Conservation (phyloP, 2,113 vertebrate species). For the Aphyosemion australe region DNA sequence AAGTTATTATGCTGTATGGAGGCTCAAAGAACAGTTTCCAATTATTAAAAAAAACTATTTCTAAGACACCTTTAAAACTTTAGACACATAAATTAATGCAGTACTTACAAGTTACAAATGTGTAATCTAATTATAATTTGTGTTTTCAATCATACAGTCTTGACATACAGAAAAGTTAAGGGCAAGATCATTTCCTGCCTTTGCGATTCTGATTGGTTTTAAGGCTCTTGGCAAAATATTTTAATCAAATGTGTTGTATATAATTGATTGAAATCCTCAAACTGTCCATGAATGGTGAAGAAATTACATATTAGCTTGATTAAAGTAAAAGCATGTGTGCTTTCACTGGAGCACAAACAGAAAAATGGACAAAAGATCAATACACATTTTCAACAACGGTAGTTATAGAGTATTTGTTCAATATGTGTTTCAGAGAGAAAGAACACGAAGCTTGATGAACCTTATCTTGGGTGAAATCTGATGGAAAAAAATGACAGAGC, state of each 20-base stretch:
- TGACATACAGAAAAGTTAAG: not conserved
- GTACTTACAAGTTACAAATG: not conserved
- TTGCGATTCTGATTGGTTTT: not conserved
- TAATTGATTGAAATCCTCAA: not conserved
- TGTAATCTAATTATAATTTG: not conserved
- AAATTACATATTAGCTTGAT: not conserved
- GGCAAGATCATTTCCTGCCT: not conserved
- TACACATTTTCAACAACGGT: not conserved
- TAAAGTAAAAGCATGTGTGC: not conserved
- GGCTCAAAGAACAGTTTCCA: no score
- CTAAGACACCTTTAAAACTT: not conserved
- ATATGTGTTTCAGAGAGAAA: no score
- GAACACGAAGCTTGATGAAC: not conserved
- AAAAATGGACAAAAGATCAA: not conserved
- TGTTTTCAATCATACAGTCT: not conserved
- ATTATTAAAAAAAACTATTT: no score
- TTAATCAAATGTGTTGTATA: not conserved
- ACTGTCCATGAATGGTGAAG: not conserved
- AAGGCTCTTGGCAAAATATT: conserved; percentile 7
- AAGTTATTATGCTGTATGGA: no score
- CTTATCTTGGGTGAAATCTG: not conserved
- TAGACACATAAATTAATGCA: not conserved
- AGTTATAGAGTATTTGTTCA: not conserved
- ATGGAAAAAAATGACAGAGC: not conserved
- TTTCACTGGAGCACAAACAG: not conserved